Conservation (phyloP, 2,797 vertebrate species). For the Sus cebifrons region DNA sequence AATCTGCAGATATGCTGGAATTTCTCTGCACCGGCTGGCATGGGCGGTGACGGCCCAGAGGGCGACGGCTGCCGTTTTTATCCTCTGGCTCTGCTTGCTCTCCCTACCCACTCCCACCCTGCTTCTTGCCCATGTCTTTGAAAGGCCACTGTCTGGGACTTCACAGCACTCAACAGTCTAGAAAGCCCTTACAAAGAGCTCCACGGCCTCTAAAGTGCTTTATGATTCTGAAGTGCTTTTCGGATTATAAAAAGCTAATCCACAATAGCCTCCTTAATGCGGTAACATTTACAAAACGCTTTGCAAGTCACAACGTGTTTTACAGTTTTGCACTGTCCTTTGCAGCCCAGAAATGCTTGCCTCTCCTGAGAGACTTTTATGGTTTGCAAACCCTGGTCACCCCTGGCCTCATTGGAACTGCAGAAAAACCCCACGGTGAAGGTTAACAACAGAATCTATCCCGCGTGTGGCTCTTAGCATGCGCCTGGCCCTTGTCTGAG, state of each 20-base stretch:
- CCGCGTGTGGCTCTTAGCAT: background rate
- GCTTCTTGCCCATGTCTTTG: background rate
- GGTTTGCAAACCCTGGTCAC: background rate
- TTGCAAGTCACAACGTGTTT: conserved; percentile 41
- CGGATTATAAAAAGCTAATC: conserved; percentile 67
- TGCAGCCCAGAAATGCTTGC: background rate
- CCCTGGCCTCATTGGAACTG: background rate
- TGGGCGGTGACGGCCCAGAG: background rate
- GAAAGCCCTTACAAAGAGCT: conserved; percentile 69
- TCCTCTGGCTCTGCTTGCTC: background rate
- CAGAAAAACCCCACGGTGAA: background rate
- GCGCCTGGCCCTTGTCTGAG: background rate
- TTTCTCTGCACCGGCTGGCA: conserved; percentile 21
- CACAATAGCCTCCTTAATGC: conserved; percentile 37
- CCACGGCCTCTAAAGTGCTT: conserved; percentile 37
- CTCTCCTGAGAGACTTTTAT: conserved; percentile 45
- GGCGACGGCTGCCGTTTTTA: background rate
- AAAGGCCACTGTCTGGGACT: conserved; percentile 57
- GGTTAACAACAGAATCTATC: background rate
- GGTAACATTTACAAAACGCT: conserved; percentile 43
- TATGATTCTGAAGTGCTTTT: conserved; percentile 75
- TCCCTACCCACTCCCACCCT: background rate
- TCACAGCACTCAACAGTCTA: background rate
- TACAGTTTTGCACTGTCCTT: background rate
- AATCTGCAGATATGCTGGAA: conserved; percentile 54